Base-by-base conservation (phyloP, 2,113 vertebrate genomes). In the Myiagra hebetior region DNA sequence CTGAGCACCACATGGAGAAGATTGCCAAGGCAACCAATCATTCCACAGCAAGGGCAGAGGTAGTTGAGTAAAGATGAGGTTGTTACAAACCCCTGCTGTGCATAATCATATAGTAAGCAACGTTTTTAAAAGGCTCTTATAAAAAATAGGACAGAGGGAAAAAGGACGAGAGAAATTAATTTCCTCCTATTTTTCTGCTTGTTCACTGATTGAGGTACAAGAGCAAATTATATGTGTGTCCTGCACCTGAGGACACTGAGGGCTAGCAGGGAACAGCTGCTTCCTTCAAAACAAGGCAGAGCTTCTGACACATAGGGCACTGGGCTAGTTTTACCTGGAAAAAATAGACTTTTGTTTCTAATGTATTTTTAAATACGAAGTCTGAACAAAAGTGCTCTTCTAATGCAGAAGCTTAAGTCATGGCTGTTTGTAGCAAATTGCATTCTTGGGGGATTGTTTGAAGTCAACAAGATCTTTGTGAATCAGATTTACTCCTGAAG, bases 1-100 rank as follows among this genome's bases (percentile, higher is more conserved):
- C 96, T 89, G 56, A 96, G 69, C 91, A 62, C 69, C 0, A 44
- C 77, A 65, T 92, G 93, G 64, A 95, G 87, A 94, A 93, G 68
- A 97, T 98, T 98, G 88, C 98, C 98, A 97, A 97, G 98, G 98
- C 97, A 98, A 98, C 98, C 95, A 77, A 63, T 95, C 96, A 81
- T 95, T 92, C 95, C 89, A 72, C 91, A 60, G 89, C 94, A 93
- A 98, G 94, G 95, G 91, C 97, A 97, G 88, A 94, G 91, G 91
- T 95, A 85, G 95, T 86, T 93, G 75, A 96, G 96, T 88, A 92
- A 79, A 96, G 93, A 97, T 95, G 97, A 97, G 95, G 96, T 94
- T 95, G 93, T 94, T 97, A 97, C 57, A 80, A 97, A 86, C 91
- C 89, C 94, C 94, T 95, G 67, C 95, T 94, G 97, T 95, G 18